Evolutionary conservation across 1,140 invertebrate genomes (phyloP).

Genomic region (Panagrolaimus sp.): DNA sequence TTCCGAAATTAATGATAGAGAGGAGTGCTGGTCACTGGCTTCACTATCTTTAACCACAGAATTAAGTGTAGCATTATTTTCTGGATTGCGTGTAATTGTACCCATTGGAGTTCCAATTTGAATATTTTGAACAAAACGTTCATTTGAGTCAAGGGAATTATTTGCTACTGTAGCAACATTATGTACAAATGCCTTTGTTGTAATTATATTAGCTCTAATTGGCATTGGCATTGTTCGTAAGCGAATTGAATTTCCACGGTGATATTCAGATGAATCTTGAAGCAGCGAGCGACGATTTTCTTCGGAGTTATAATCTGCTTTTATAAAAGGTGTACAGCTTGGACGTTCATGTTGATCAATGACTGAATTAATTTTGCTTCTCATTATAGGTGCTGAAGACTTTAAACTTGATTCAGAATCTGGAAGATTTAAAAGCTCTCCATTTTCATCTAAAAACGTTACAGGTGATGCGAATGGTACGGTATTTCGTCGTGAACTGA

Average conservation of each 20-base stretch:
- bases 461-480: neutral
- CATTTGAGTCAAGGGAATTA: neutral
- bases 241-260: neutral
- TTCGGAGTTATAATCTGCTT: neutral
- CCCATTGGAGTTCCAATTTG: no score
- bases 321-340: no score
- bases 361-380: no score
- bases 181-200: neutral
- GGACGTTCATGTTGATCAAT: no score
- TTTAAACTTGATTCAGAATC: no score
- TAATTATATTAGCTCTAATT: neutral
- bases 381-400: no score
- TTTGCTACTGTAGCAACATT: neutral
- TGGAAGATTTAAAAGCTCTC: no score
- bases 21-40: no score
- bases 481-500: neutral
- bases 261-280: constrained; percentile 5
- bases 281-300: neutral
- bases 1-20: neutral
- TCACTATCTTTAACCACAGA: no score
- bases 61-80: no score
- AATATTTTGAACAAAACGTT: no score
- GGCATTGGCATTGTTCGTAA: constrained; percentile 4
- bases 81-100: no score
- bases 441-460: neutral